These are phyloP conservation scores for Cerceris rybyensis DNA, from an alignment of 2,888 invertebrate genomes.

Conservation along the genomic window DNA sequence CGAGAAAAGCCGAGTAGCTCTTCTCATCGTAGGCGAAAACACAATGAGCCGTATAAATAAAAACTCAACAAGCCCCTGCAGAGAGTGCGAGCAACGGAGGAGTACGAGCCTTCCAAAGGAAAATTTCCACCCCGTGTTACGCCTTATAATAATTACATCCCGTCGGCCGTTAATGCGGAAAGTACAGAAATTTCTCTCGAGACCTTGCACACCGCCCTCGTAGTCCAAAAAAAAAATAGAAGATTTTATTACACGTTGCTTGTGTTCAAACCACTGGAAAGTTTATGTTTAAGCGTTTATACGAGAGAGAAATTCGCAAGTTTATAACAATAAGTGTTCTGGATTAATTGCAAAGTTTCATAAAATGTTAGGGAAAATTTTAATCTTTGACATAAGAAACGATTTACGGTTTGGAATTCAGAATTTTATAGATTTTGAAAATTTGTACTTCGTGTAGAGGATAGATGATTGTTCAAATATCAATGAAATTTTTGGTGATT, in stretches of 20 bases:
- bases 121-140: constrained; percentile 35
- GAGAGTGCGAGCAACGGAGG: constrained; percentile 29
- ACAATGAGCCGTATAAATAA: constrained; percentile 61
- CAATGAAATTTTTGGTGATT: too few species aligned
- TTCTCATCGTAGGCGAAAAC: constrained; percentile 13
- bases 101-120: constrained; percentile 32
- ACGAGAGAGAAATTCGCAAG: too few species aligned
- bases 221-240: constrained; percentile 6
- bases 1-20: constrained; percentile 41
- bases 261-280: constrained; percentile 21
- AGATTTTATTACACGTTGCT: constrained; percentile 31
- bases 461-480: too few species aligned
- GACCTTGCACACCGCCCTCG: constrained; percentile 15
- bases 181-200: constrained; percentile 49
- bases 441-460: too few species aligned
- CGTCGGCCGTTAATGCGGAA: constrained; percentile 36
- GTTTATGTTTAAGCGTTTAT: not conserved
- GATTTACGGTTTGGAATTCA: too few species aligned
- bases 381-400: too few species aligned
- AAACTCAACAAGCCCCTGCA: constrained; percentile 45
- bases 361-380: too few species aligned
- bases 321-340: too few species aligned
- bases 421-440: too few species aligned
- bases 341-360: too few species aligned
- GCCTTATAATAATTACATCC: constrained; percentile 59